These are phyloP conservation scores for Archilochus colubris DNA, from an alignment of 2,113 vertebrate genomes.

Conservation along the genomic window DNA sequence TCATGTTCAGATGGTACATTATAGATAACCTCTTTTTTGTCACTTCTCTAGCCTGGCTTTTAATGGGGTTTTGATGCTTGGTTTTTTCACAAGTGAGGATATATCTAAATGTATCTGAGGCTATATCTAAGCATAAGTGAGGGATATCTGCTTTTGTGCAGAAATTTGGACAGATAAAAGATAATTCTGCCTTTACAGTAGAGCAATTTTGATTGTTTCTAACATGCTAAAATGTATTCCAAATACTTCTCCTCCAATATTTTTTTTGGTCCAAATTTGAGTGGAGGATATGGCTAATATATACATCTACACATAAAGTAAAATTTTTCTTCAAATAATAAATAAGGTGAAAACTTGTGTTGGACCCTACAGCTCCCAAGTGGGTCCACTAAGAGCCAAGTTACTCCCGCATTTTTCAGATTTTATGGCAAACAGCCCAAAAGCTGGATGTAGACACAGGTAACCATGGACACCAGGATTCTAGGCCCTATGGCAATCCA, in stretches of 20 bases:
- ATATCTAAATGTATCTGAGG: background rate
- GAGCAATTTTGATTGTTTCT: background rate
- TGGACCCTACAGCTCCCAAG: background rate
- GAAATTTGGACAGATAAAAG: background rate
- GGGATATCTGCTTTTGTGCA: background rate
- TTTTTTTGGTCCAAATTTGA: background rate
- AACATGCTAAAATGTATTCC: background rate
- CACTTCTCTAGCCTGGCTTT: background rate
- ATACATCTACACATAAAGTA: background rate
- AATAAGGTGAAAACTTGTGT: background rate
- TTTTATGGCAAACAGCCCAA: background rate
- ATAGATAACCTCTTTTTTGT: background rate
- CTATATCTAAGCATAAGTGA: background rate
- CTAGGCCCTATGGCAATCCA: background rate
- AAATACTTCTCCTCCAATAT: background rate
- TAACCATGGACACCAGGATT: background rate
- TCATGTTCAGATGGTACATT: background rate
- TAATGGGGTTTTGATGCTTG: background rate
- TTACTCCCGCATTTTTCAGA: background rate
- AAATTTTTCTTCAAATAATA: background rate
- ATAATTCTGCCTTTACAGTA: background rate
- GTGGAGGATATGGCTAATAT: background rate
- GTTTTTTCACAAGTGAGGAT: background rate
- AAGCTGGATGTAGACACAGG: accelerated
- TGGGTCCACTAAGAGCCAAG: background rate